phyloP scores from a whole-genome alignment of 2,113 vertebrate species.

The Clupea harengus region DNA sequence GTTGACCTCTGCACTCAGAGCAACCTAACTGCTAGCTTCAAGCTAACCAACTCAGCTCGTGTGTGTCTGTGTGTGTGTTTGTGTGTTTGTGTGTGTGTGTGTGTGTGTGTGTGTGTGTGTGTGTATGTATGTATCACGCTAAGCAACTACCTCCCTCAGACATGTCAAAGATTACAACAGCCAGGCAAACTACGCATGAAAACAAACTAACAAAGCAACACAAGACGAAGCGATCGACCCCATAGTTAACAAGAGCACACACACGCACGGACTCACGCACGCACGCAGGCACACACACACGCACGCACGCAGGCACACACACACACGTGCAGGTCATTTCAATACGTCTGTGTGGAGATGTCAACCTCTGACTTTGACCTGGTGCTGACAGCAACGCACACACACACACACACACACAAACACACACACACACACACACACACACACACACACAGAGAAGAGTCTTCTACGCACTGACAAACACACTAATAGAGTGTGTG shows the following conservation, averaged over 20 bases:
- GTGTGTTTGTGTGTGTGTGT: neutral
- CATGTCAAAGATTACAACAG: neutral
- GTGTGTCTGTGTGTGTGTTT: neutral
- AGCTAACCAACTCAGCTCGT: too few relatives aligned
- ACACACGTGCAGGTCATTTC: too few relatives aligned
- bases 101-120: conserved; percentile 28
- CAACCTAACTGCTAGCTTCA: too few relatives aligned
- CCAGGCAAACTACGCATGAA: conserved; percentile 21
- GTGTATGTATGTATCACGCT: conserved; percentile 29
- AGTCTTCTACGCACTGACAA: neutral
- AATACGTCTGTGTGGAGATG: too few relatives aligned
- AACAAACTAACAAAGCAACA: conserved; percentile 20
- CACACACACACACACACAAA: neutral
- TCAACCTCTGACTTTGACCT: too few relatives aligned
- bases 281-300: too few relatives aligned
- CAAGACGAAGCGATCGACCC: neutral
- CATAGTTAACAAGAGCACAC: too few relatives aligned
- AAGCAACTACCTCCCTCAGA: neutral
- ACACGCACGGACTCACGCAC: too few relatives aligned
- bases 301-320: conserved; percentile 58
- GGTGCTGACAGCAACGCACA: too few relatives aligned
- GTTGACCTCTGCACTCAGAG: too few relatives aligned
- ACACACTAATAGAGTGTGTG: conserved; percentile 4
- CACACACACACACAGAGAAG: neutral
- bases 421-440: conserved; percentile 7